Evolutionary conservation across 2,797 vertebrate genomes (phyloP), one percentile per base, ranked within the genome.

Genomic region (Clarias platycephalus): DNA sequence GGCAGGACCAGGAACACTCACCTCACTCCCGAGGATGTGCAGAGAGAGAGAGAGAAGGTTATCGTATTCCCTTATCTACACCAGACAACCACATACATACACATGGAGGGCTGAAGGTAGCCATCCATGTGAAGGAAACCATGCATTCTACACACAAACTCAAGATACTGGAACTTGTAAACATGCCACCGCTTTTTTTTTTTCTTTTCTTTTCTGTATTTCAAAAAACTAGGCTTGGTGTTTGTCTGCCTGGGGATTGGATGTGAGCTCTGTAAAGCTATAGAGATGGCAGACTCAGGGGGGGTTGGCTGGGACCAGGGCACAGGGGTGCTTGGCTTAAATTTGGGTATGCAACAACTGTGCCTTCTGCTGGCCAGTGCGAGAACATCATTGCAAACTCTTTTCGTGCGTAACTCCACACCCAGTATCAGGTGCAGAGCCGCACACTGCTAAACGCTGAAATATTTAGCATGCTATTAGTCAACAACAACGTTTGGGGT

Each of bases 41-140:
- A 64, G 62, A 80, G 78, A 90, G 92, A 96, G 44, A 49, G 49
- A 49, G 90, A 91, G 92, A 91, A 95, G 95, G 95, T 96, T 97
- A 97, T 97, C 96, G 89, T 94, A 96, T 97, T 97, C 93, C 95
- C 91, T 93, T 91, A 91, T 95, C 93, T 91, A 89, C 94, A 94
- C 94, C 95, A 96, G 93, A 94, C 89, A 87, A 86, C 89, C 89
- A 89, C 90, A 91, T 26, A 55, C 72, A 74, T 18, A 26, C 4
- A 71, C 22, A 49, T 63, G 57, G 22, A 87, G 67, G 85, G 87
- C 88, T 89, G 28, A 89, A 86, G 86, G 87, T 90, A 89, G 87
- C 76, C 81, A 88, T 81, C 82, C 83, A 88, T 83, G 89, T 37
- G 12, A 91, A 82, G 88, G 91, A 92, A 91, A 86, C 84, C 86